A percentile compares a stretch with the other conserved stretches of the same genome.
Conservation (phyloP, 2,797 vertebrate genomes). For the Buceros bicornis region DNA sequence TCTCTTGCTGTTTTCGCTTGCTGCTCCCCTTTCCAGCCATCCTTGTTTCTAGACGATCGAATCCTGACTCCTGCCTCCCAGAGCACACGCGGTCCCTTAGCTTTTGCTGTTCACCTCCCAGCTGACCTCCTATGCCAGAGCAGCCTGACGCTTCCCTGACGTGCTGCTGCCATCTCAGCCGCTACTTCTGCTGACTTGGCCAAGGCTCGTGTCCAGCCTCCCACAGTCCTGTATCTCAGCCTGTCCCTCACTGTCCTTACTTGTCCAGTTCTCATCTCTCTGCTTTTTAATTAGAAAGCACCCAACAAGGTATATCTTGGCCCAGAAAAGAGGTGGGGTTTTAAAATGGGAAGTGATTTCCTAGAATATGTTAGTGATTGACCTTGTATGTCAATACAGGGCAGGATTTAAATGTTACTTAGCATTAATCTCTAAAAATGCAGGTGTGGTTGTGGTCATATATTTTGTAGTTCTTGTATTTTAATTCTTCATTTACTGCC, state of each 20-base stretch:
- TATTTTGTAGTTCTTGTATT: not conserved
- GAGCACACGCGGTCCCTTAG: fast-evolving
- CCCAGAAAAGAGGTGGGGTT: not conserved
- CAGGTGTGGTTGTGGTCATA: not conserved
- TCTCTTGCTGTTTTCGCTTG: not conserved
- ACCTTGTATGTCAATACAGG: not conserved
- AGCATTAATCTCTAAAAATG: not conserved
- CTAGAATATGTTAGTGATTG: not conserved
- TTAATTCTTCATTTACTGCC: not conserved
- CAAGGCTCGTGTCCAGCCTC: not conserved
- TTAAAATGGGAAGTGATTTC: not conserved
- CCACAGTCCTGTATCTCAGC: not conserved
- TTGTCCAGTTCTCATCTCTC: not conserved
- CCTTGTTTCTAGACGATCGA: not conserved
- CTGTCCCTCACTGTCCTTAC: not conserved
- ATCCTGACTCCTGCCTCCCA: not conserved
- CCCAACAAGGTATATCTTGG: not conserved
- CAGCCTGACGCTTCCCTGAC: not conserved
- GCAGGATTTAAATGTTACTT: not conserved
- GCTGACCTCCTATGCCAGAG: not conserved
- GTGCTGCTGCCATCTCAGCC: not conserved
- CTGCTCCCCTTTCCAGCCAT: not conserved
- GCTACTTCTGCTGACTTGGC: fast-evolving
- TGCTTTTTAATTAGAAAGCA: not conserved
- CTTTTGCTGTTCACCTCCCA: not conserved